These are phyloP conservation scores for Onychomys torridus DNA, from an alignment of 2,797 vertebrate genomes.

Conservation along the genomic window DNA sequence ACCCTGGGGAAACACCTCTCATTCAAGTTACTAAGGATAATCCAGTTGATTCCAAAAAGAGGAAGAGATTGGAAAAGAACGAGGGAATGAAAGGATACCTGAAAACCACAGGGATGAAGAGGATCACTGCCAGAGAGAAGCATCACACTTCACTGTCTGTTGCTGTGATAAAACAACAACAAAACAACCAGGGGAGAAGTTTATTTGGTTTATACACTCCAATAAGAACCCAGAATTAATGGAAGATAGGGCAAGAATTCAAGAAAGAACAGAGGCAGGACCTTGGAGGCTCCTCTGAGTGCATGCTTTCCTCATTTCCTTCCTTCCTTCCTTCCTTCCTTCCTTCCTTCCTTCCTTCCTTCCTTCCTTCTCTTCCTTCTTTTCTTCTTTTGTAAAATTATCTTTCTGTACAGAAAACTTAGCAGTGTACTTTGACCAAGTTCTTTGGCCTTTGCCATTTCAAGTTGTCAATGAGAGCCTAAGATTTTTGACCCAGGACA, in stretches of 20 bases:
- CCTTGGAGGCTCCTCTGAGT: neutral
- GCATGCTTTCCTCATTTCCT: accelerated
- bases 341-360: too few relatives aligned
- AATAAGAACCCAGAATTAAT: neutral
- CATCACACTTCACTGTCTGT: neutral
- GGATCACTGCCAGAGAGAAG: neutral
- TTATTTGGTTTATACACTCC: neutral
- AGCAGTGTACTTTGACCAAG: neutral
- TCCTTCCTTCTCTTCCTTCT: neutral
- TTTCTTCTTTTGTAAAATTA: neutral
- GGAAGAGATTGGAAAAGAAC: neutral
- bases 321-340: too few relatives aligned
- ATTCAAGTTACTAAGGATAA: neutral
- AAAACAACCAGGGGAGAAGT: neutral
- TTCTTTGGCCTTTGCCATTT: neutral
- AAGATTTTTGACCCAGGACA: neutral
- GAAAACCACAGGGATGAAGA: neutral
- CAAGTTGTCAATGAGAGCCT: neutral
- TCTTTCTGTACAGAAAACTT: neutral
- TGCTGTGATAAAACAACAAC: neutral
- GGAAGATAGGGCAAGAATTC: neutral
- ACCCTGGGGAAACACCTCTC: neutral
- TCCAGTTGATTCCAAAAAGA: neutral
- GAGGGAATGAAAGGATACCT: neutral
- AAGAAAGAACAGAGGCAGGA: neutral